phyloP scores from a whole-genome alignment of 2,888 invertebrate genomes.

The Ornithoptera alexandrae region DNA sequence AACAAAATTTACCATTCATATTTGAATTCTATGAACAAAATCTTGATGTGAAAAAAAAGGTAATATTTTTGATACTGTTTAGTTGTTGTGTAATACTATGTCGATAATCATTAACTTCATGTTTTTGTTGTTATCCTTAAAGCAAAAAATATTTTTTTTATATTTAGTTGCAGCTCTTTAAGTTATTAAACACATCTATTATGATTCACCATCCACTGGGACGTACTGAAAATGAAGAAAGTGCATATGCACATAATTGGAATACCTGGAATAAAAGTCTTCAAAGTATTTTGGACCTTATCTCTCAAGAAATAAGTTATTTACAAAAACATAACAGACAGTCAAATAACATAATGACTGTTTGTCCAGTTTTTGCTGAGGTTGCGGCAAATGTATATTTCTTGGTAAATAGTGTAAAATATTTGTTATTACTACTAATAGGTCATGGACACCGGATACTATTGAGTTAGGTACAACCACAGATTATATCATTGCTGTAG shows the following conservation, averaged over 20 bases:
- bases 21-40: slow-evolving; percentile 70
- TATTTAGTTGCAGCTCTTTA: slow-evolving; percentile 61
- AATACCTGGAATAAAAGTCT: slow-evolving; percentile 60
- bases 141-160: background rate
- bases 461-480: no score
- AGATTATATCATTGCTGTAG: no score
- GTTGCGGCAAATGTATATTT: slow-evolving; percentile 63
- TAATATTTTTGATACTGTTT: slow-evolving; percentile 34
- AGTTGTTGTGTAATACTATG: background rate
- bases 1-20: slow-evolving; percentile 62
- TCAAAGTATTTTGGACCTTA: slow-evolving; percentile 60
- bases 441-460: no score
- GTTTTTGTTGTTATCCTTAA: no score
- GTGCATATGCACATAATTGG: slow-evolving; percentile 62
- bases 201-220: slow-evolving; percentile 66
- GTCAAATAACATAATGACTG: slow-evolving; percentile 42
- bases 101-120: no score
- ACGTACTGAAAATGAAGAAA: slow-evolving; percentile 46
- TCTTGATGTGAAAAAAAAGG: slow-evolving; percentile 69
- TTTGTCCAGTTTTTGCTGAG: slow-evolving; percentile 48
- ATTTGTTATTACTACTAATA: slow-evolving; percentile 3
- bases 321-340: slow-evolving; percentile 56
- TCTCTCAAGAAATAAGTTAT: slow-evolving; percentile 56
- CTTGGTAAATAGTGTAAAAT: slow-evolving; percentile 50
- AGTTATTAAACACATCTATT: slow-evolving; percentile 54